Evolutionary conservation across 2,113 vertebrate species (phyloP).

Genomic region (Polypterus senegalus): DNA sequence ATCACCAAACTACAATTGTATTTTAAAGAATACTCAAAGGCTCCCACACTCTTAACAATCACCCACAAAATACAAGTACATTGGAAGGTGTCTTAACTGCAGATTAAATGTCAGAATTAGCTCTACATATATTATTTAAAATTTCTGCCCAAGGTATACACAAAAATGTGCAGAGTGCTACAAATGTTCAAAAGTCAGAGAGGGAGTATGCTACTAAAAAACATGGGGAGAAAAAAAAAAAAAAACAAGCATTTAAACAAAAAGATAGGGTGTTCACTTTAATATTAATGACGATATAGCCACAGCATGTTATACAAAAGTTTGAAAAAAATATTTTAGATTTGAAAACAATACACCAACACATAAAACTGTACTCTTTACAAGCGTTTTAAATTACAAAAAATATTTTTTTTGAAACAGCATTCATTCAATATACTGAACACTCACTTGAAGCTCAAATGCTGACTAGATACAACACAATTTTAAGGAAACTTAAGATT

Average conservation of each 20-base stretch:
- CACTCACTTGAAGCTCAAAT: constrained; percentile 23
- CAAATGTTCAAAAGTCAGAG: too few species aligned
- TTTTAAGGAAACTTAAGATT: constrained; percentile 26
- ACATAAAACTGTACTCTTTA: constrained; percentile 30
- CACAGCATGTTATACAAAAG: constrained; percentile 41
- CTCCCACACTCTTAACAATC: too few species aligned
- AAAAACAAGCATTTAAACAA: constrained; percentile 24
- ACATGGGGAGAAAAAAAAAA: constrained; percentile 3
- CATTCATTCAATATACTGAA: constrained; percentile 25
- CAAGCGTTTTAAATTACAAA: constrained; percentile 20
- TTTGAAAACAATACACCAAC: constrained; percentile 41
- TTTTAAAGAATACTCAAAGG: too few species aligned
- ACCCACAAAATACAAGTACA: too few species aligned
- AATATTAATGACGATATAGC: constrained; percentile 39
- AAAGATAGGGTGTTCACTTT: constrained; percentile 42
- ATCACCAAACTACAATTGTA: too few species aligned
- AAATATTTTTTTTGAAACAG: constrained; percentile 6
- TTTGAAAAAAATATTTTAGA: constrained; percentile 28
- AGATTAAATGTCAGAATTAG: too few species aligned
- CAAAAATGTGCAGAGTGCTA: too few species aligned
- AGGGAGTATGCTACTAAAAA: too few species aligned
- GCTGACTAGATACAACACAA: constrained; percentile 19
- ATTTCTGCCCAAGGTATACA: too few species aligned
- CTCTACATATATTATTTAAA: too few species aligned
- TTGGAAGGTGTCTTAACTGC: too few species aligned